phyloP scores from a whole-genome alignment of 2,888 invertebrate genomes.

The Tolmerus cingulatus region DNA sequence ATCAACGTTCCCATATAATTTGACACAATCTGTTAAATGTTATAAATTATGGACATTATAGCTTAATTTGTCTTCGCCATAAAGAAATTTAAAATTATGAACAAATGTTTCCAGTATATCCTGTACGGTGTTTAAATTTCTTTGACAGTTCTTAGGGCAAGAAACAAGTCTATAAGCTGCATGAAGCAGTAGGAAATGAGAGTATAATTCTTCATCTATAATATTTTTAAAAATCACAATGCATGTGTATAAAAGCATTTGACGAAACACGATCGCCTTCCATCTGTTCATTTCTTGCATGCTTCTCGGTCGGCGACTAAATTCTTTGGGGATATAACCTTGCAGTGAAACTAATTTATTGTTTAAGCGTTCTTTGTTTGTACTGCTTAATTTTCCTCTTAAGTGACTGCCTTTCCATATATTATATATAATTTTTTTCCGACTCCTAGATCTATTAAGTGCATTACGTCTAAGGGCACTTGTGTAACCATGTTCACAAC shows the following conservation, averaged over 20 bases:
- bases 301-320: not conserved
- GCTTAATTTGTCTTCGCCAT: not conserved
- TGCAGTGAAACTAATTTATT: not conserved
- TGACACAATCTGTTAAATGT: not conserved
- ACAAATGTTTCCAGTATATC: not conserved
- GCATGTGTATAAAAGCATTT: slow-evolving; percentile 28
- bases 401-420: slow-evolving; percentile 6
- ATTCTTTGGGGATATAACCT: slow-evolving; percentile 40
- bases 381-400: not conserved
- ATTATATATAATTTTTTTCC: slow-evolving; percentile 29
- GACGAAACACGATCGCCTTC: slow-evolving; percentile 34
- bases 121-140: not conserved
- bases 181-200: not conserved
- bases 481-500: slow-evolving; percentile 31
- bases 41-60: not conserved
- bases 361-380: not conserved
- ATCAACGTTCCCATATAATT: not conserved
- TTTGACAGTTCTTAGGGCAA: not conserved
- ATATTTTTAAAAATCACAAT: slow-evolving; percentile 35
- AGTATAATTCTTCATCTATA: slow-evolving; percentile 1
- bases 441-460: slow-evolving; percentile 46
- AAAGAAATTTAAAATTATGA: not conserved
- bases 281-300: slow-evolving; percentile 8
- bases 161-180: not conserved
- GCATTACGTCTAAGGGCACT: slow-evolving; percentile 45